Base-by-base conservation (phyloP, 92 coral and sea anemone species). In the Parazoanthus darwini region DNA sequence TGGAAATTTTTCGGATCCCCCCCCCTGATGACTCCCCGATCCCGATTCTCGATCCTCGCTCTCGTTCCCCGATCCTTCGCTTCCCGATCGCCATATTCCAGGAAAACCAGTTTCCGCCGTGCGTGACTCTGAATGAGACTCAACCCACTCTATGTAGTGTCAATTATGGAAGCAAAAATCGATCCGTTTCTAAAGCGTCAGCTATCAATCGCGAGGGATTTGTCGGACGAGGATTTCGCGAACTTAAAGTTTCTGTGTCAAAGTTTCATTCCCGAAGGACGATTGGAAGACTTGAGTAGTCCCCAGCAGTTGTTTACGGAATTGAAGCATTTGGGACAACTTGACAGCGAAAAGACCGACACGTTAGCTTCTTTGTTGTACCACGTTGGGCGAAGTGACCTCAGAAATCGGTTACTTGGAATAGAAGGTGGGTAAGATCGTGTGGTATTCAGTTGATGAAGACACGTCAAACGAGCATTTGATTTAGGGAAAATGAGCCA, bases 201-300 rank as follows among this genome's bases (percentile, higher is more conserved):
- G 65, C 92, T 97, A 44, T 81, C 92, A 23, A 95, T 97, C 56
- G 94, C 97, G 9, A 94, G 91, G 10, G 99, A 95, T 65, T 85
- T 94, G n/a, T 89, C 95, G 2, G 90, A 93, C 25, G 94, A 92
- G n/a, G 96, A 97, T 89, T 94, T 97, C 82, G 88, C 90, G 43
- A 96, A 94, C 83, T 85, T 97, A 93, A 97, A 95, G 88, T 97
- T 95, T 88, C 91, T 94, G 1, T 97, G 99, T 82, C 92, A 90
- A 44, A 98, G 93, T 37, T 80, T 86, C 23, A 70, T 97, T 72
- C 96, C 99, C 5, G 96, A 94, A 39, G 94, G 98, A 25, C 93
- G 91, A 33, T 72, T 97, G 43, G 99, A 97, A 82, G 88, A 82
- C 79, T 86, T 95, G 81, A 37, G 82, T 39, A 86, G 83, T 26